phyloP scores from a whole-genome alignment of 2,888 invertebrate genomes.

The Lydus trimaculatus region DNA sequence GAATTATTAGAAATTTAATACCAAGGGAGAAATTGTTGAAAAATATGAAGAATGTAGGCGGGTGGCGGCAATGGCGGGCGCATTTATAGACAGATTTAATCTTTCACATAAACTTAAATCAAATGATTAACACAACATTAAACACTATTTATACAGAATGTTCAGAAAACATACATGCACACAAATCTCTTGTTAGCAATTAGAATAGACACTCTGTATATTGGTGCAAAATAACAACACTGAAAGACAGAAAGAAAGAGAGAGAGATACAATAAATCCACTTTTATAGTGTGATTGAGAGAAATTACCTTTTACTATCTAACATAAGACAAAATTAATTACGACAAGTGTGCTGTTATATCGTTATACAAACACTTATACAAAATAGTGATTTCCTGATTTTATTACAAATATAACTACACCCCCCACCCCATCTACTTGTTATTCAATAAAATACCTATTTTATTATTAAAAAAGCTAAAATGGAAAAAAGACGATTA shows the following conservation, averaged over 20 bases:
- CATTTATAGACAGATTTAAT: not conserved
- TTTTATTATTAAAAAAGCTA: not conserved
- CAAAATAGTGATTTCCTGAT: no score
- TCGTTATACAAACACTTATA: not conserved
- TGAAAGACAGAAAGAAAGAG: not conserved
- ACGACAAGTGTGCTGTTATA: not conserved
- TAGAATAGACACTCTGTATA: not conserved
- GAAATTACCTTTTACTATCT: not conserved
- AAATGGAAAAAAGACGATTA: not conserved
- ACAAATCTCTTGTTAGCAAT: no score
- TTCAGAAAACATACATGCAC: no score
- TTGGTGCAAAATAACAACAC: not conserved
- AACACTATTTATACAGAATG: not conserved
- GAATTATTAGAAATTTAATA: not conserved
- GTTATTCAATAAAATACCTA: not conserved
- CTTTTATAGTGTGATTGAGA: not conserved
- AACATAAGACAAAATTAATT: not conserved
- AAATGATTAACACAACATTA: not conserved
- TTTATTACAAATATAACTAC: not conserved
- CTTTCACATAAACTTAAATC: not conserved
- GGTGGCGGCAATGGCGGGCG: no score
- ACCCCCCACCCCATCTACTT: no score
- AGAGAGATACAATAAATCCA: not conserved
- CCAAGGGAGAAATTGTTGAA: not conserved
- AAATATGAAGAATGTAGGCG: not conserved